A percentile compares a stretch with the other conserved stretches of the same genome.
phyloP scores from a whole-genome alignment of 2,888 invertebrate genomes.

The Ptychoptera albimana region DNA sequence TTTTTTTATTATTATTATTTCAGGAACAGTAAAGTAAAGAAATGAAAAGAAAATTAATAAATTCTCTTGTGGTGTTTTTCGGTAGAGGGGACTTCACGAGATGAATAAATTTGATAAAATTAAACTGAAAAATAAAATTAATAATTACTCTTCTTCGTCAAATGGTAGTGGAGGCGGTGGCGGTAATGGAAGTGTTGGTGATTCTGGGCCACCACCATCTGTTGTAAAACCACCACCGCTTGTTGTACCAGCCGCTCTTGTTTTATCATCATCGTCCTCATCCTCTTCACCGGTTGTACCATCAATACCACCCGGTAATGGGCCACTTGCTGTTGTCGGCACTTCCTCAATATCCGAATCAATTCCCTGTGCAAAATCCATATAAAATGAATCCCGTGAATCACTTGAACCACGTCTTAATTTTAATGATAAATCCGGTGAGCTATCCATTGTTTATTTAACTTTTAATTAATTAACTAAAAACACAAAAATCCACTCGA shows the following conservation, averaged over 20 bases:
- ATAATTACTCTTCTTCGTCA: constrained; percentile 12
- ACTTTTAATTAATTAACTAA: no score
- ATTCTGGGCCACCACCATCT: constrained; percentile 34
- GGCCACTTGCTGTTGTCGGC: constrained; percentile 46
- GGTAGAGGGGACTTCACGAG: no score
- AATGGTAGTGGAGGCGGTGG: constrained; percentile 16
- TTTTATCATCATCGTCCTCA: constrained; percentile 14
- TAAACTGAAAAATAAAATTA: not conserved
- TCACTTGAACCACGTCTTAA: constrained; percentile 72
- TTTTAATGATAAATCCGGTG: constrained; percentile 73
- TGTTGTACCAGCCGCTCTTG: constrained; percentile 18
- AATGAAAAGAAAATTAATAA: no score
- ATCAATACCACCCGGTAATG: constrained; percentile 23
- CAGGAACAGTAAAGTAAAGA: no score
- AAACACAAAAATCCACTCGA: no score
- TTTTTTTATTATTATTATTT: no score
- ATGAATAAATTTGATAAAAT: no score
- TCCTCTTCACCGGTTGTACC: constrained; percentile 10
- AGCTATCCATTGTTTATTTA: constrained; percentile 44
- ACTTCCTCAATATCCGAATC: constrained; percentile 82
- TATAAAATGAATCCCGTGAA: constrained; percentile 75
- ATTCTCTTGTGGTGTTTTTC: no score
- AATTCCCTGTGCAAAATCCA: constrained; percentile 82
- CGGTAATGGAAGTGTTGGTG: constrained; percentile 15
- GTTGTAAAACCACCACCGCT: no score